phyloP scores from a whole-genome alignment of 37 sponge, comb jelly and placozoan species.

The Hexactinellida sp. region DNA sequence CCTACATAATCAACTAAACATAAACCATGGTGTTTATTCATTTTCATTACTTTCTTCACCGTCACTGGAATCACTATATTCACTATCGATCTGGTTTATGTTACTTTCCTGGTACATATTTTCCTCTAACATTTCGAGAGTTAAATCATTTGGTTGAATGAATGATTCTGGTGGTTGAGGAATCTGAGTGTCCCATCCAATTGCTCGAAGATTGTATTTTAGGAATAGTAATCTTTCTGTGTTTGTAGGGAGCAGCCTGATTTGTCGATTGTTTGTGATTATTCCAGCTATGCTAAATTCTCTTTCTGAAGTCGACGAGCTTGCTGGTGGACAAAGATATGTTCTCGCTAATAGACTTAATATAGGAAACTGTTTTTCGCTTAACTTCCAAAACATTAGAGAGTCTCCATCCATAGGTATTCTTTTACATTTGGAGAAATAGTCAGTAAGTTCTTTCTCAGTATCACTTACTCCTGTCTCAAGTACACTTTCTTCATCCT shows the following conservation, averaged over 20 bases:
- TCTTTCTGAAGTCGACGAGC: background rate
- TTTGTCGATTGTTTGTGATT: conserved; percentile 15
- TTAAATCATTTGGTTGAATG: conserved; percentile 11
- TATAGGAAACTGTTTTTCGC: background rate
- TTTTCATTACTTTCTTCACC: conserved; percentile 9
- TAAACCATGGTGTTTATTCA: background rate
- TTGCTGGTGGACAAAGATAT: background rate
- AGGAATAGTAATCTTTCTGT: background rate
- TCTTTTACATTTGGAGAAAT: conserved; percentile 4
- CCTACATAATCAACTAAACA: background rate
- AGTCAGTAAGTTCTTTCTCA: background rate
- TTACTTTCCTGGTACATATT: background rate
- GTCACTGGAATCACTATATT: background rate
- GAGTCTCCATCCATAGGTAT: background rate
- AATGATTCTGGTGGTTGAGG: background rate
- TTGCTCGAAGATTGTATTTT: conserved; percentile 11
- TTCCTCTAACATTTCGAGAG: background rate
- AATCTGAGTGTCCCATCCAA: conserved; percentile 16
- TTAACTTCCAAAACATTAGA: conserved; percentile 10
- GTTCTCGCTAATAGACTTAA: background rate
- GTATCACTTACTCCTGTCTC: background rate
- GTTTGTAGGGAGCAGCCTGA: conserved; percentile 14
- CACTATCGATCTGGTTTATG: background rate
- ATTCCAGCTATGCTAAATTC: conserved; percentile 15
- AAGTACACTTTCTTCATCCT: background rate